Percentiles rank a stretch among this genome's conserved stretches.
phyloP scores from a whole-genome alignment of 2,113 vertebrate genomes.

The Pseudorhombus dupliciocellatus region DNA sequence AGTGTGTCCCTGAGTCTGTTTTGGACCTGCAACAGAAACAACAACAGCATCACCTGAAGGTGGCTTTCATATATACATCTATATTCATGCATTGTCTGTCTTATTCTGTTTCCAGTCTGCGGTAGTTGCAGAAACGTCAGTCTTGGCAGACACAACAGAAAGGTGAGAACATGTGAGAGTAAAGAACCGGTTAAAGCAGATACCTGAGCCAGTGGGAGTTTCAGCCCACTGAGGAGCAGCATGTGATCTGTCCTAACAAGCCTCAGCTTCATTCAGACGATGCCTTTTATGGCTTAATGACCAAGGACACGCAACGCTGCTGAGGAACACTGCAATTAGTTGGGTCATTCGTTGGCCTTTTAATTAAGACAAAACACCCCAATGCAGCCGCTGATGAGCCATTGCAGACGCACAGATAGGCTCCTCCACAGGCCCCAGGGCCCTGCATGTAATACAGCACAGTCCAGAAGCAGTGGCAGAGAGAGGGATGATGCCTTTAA shows the following conservation, averaged over 20 bases:
- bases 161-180: background rate
- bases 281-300: conserved; percentile 59
- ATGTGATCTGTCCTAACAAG: conserved; percentile 46
- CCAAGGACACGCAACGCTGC: conserved; percentile 57
- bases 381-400: conserved; percentile 60
- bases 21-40: conserved; percentile 84
- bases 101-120: background rate
- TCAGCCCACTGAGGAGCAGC: conserved; percentile 40
- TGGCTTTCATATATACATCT: conserved; percentile 14
- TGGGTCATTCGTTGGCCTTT: conserved; percentile 73
- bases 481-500: conserved; percentile 68
- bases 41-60: conserved; percentile 34
- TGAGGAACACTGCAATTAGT: conserved; percentile 66
- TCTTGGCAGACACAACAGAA: background rate
- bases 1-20: conserved; percentile 85
- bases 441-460: conserved; percentile 65
- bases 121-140: background rate
- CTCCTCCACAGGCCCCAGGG: conserved; percentile 46
- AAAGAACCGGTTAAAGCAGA: conserved; percentile 1
- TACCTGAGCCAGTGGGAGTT: background rate
- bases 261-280: conserved; percentile 31
- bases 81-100: conserved; percentile 7
- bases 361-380: conserved; percentile 66
- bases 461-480: conserved; percentile 66
- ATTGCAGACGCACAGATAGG: conserved; percentile 75